Base-by-base conservation (phyloP, 2,888 invertebrate genomes). In the Pecten maximus region DNA sequence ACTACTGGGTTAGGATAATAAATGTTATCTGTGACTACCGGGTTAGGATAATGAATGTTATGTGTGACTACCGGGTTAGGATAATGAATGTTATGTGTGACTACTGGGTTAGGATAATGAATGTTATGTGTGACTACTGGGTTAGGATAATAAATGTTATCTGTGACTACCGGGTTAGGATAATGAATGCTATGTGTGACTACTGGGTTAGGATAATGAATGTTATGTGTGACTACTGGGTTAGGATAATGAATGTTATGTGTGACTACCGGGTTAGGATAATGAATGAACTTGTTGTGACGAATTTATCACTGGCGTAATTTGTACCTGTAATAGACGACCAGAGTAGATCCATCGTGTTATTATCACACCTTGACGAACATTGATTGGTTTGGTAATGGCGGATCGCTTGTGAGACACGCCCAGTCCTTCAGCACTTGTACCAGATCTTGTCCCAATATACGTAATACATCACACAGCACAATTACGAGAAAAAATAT, bases 381-480 rank as follows among this genome's bases (percentile, higher is more conserved):
- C 74, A 28, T 35, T 35, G 74, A 74, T 74, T 74, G 74, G 74
- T 35, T 35, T 74, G 28, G 12, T 6, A 35, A 74, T 74, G 35
- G 74, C 74, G 19, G 35, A 28, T 28, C n/a, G 44, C 44, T 44
- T 2, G 19, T 23, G 50, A 74, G 28, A 74, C 54, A 54, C 54
- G 19, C 54, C 54, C n/a, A 23, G 2, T 28, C 74, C 35, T 35
- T 35, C 74, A 3, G 74, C 12, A 74, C 23, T 16, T 2, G 60
- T 16, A n/a, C 60, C 60, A 6, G 3, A 60, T 60, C 60, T 60
- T 16, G 3, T 6, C 60, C 60, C 23, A 16, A 60, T 60, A 60
- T 60, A 60, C 60, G 60, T 60, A 23, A 60, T 60, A 60, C 60
- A 60, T 60, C 60, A 60, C 60, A 23, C 60, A 35, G 35, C 74